Conservation (phyloP, 2,797 vertebrate genomes). For the Nyctibius grandis region DNA sequence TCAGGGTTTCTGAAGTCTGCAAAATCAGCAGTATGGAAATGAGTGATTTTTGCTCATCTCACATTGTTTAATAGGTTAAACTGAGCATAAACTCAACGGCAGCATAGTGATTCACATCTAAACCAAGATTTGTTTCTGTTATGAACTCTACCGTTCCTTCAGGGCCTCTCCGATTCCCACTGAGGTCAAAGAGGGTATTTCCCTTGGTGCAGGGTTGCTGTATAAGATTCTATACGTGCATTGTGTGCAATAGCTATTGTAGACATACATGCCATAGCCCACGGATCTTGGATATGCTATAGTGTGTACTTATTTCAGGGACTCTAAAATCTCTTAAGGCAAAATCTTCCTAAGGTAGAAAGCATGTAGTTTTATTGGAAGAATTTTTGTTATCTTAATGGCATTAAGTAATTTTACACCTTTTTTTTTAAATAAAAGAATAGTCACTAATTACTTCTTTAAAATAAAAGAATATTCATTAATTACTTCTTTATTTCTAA, state of each 20-base stretch:
- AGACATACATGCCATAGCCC: background rate
- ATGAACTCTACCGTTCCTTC: background rate
- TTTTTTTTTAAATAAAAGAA: background rate
- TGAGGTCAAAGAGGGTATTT: background rate
- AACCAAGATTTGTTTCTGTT: conserved; percentile 30
- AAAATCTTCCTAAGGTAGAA: background rate
- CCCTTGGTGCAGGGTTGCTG: background rate
- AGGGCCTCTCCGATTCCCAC: background rate
- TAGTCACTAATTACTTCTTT: background rate
- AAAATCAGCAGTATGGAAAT: conserved; percentile 77
- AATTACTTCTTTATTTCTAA: background rate
- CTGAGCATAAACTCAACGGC: conserved; percentile 69
- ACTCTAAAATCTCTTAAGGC: background rate
- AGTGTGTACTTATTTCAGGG: background rate
- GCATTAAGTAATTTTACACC: background rate
- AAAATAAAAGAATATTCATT: background rate
- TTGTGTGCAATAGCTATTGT: background rate
- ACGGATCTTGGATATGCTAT: background rate
- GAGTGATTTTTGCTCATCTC: conserved; percentile 70
- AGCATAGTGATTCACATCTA: conserved; percentile 57
- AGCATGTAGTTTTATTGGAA: background rate
- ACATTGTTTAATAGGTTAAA: conserved; percentile 72
- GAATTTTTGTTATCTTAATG: background rate
- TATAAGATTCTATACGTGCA: background rate
- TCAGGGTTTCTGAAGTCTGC: conserved; percentile 73